Percentiles rank a stretch among this genome's conserved stretches.
phyloP scores from a whole-genome alignment of 92 coral and sea anemone genomes.

The Muricea muricata region DNA sequence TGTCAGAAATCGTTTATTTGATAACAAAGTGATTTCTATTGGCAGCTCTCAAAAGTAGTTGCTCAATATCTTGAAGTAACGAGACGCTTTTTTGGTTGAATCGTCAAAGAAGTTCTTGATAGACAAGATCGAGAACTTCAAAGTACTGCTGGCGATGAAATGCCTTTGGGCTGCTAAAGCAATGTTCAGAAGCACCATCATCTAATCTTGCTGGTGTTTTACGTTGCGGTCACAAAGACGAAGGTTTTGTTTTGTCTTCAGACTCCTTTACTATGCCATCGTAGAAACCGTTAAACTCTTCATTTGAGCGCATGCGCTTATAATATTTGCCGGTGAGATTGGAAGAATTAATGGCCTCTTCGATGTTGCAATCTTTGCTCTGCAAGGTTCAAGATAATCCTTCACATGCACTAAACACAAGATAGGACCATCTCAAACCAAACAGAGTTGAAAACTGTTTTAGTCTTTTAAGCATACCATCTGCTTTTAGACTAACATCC shows the following conservation, averaged over 20 bases:
- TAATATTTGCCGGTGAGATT: slow-evolving; percentile 35
- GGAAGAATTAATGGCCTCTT: slow-evolving; percentile 45
- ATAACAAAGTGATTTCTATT: slow-evolving; percentile 49
- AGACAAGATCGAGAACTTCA: too few species aligned
- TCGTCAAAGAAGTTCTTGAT: slow-evolving; percentile 59
- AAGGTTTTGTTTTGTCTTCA: slow-evolving; percentile 41
- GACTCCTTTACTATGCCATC: slow-evolving; percentile 5
- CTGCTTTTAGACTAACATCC: slow-evolving; percentile 32
- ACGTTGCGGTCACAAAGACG: slow-evolving; percentile 52
- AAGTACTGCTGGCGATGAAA: too few species aligned
- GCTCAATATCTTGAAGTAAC: slow-evolving; percentile 47
- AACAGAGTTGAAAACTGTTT: slow-evolving; percentile 20
- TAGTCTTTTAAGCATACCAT: slow-evolving; percentile 5
- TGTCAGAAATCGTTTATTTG: slow-evolving; percentile 30
- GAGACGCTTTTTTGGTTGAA: slow-evolving; percentile 59
- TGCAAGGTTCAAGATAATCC: slow-evolving; percentile 38
- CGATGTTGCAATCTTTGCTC: slow-evolving; percentile 40
- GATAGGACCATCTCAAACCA: slow-evolving; percentile 30
- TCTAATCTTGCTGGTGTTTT: slow-evolving; percentile 60
- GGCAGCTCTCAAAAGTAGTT: slow-evolving; percentile 51
- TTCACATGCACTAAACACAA: slow-evolving; percentile 37
- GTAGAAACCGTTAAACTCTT: too few species aligned
- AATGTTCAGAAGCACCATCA: slow-evolving; percentile 54
- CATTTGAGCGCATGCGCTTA: slow-evolving; percentile 37
- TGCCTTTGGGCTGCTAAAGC: too few species aligned